Conservation (phyloP, 2,888 invertebrate genomes). For the Argynnis bischoffii region DNA sequence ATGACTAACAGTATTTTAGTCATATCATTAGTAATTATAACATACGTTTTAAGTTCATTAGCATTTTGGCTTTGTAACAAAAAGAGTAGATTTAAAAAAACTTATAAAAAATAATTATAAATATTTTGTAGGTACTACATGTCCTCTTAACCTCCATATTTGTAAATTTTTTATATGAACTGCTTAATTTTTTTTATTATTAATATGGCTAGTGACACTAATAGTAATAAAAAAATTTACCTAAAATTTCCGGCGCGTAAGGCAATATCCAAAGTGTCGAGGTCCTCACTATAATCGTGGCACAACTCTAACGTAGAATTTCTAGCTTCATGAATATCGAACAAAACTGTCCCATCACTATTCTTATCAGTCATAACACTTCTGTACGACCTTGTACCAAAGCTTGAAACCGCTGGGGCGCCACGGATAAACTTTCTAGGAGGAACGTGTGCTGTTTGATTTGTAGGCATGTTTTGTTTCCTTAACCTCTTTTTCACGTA, state of each 20-base stretch:
- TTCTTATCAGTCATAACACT: conserved; percentile 72
- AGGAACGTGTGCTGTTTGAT: conserved; percentile 60
- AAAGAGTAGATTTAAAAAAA: no score
- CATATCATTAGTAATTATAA: conserved; percentile 25
- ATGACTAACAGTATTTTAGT: conserved; percentile 33
- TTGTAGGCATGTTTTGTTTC: conserved; percentile 51
- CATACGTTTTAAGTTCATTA: conserved; percentile 12
- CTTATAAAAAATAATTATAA: no score
- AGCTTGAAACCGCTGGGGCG: conserved; percentile 63
- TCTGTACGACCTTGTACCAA: conserved; percentile 70
- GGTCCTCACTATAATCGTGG: conserved; percentile 74
- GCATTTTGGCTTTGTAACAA: no score
- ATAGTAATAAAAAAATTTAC: conserved; percentile 50
- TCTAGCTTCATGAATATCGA: conserved; percentile 76
- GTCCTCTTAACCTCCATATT: no score
- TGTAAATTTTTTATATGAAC: no score
- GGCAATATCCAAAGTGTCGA: conserved; percentile 75
- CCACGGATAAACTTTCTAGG: conserved; percentile 67
- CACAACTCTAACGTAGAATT: conserved; percentile 74
- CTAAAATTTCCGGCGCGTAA: conserved; percentile 81
- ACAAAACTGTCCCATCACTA: conserved; percentile 70
- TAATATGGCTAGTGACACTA: not conserved
- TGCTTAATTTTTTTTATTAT: no score
- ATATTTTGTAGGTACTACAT: no score
- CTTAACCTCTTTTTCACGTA: conserved; percentile 71